These are phyloP conservation scores for Cotesia glomerata DNA, from an alignment of 1,140 invertebrate genomes.

Conservation along the genomic window DNA sequence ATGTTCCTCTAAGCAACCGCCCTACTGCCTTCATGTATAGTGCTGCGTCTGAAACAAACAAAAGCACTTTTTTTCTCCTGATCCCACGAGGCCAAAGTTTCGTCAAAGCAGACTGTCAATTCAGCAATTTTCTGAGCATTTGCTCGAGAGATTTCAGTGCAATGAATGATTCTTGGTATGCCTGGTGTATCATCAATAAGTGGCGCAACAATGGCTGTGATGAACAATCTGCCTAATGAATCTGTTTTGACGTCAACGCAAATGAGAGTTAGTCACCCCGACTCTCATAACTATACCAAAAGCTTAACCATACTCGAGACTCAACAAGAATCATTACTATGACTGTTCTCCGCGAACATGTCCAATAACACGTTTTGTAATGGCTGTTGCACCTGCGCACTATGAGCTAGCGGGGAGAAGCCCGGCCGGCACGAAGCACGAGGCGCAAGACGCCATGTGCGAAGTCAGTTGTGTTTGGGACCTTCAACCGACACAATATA, in stretches of 20 bases:
- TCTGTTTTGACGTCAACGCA: conserved; percentile 36
- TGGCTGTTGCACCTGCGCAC: too few species aligned
- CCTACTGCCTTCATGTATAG: conserved; percentile 46
- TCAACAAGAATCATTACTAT: too few species aligned
- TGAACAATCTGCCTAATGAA: conserved; percentile 10
- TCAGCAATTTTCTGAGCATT: conserved; percentile 6
- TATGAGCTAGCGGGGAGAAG: too few species aligned
- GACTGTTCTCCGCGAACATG: too few species aligned
- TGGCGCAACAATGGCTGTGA: conserved; percentile 20
- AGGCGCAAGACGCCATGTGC: too few species aligned
- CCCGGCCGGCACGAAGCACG: too few species aligned
- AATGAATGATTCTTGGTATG: neutral
- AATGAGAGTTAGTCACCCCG: too few species aligned
- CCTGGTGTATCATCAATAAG: neutral
- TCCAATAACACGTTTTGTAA: too few species aligned
- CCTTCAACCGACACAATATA: too few species aligned
- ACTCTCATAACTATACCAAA: too few species aligned
- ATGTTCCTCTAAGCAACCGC: conserved; percentile 36
- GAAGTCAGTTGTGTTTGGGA: too few species aligned
- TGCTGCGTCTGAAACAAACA: conserved; percentile 39
- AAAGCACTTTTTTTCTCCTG: conserved; percentile 24
- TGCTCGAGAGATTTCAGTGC: neutral
- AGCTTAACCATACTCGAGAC: too few species aligned
- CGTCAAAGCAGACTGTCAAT: neutral
- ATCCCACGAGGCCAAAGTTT: conserved; percentile 19